Conservation (phyloP, 2,888 invertebrate genomes). For the Eledona agricola region DNA sequence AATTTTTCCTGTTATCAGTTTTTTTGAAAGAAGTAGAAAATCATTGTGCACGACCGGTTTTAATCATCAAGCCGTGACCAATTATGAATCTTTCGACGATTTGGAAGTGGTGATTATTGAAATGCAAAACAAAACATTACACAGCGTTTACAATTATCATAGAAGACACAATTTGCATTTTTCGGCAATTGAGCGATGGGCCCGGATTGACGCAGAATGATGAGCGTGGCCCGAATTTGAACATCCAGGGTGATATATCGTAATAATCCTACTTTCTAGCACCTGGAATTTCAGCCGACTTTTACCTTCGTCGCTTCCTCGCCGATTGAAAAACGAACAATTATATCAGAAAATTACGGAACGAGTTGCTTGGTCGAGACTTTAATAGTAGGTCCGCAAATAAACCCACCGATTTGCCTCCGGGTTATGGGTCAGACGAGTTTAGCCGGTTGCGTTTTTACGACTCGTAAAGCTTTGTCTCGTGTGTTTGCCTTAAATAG, state of each 20-base stretch:
- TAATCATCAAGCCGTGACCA: too few species aligned
- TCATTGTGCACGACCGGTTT: too few species aligned
- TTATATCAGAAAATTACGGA: slow-evolving; percentile 7
- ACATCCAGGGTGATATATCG: neutral
- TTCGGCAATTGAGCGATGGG: slow-evolving; percentile 2
- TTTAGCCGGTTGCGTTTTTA: slow-evolving; percentile 32
- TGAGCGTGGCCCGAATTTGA: slow-evolving; percentile 4
- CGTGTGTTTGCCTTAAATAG: slow-evolving; percentile 25
- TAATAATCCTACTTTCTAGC: slow-evolving; percentile 14
- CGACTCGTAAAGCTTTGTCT: slow-evolving; percentile 33
- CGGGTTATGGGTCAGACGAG: slow-evolving; percentile 39
- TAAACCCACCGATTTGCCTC: slow-evolving; percentile 38
- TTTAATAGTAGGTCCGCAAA: slow-evolving; percentile 40
- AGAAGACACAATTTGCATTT: slow-evolving; percentile 10
- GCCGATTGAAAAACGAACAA: slow-evolving; percentile 6
- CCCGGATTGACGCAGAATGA: slow-evolving; percentile 4
- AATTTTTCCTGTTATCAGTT: too few species aligned
- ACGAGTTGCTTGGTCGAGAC: slow-evolving; percentile 20
- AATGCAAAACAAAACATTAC: too few species aligned
- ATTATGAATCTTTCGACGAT: too few species aligned
- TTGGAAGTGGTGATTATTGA: too few species aligned
- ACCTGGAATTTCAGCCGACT: slow-evolving; percentile 6
- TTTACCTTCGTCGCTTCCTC: slow-evolving; percentile 20
- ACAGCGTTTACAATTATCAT: neutral
- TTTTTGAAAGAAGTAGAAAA: too few species aligned